Base-by-base conservation (phyloP, 2,113 vertebrate species). In the Nicator chloris region DNA sequence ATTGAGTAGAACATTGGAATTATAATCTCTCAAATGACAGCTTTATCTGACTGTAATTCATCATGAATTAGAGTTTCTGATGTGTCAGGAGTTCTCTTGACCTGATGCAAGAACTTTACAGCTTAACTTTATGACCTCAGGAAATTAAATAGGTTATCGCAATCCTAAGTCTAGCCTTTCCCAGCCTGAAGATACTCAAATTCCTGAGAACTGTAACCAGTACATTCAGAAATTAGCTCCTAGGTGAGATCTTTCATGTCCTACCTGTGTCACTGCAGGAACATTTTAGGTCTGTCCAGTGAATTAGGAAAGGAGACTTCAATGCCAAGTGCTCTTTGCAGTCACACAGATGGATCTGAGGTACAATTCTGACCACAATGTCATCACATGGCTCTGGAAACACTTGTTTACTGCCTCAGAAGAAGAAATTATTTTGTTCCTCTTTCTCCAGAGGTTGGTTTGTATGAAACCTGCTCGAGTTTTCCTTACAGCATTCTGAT, bases 321-420 rank as follows among this genome's bases (percentile, higher is more conserved):
- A 44, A 30, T 30, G 53, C 78, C 0, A 0, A n/a, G 33, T 24
- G 50, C 37, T 51, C 20, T 66, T 79, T 10, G 2, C 15, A 47
- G 72, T 64, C 24, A 9, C 53, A 24, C 1, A 9, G 39, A 4
- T 28, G 39, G 68, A 47, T 59, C 7, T 71, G 63, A 88, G 26
- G n/a, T 40, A 18, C 1, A 1, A 13, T 76, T 9, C 76, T 47
- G 54, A 61, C 60, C 19, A 11, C 0, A 0, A 21, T 7, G 4
- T 76, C 2, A 0, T 61, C 24, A 2, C 3, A 2, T 44, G 57
- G 61, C 23, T 49, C 57, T 82, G 69, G 40, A 73, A 86, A 70
- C 44, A 7, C 39, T 86, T 5, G 0, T 63, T 81, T 64, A 7
- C 45, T 82, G 26, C 56, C 18, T 72, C 4, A 8, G 82, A 72